Evolutionary conservation across 2,888 invertebrate species (phyloP).

Genomic region (Eupeodes latifasciatus): DNA sequence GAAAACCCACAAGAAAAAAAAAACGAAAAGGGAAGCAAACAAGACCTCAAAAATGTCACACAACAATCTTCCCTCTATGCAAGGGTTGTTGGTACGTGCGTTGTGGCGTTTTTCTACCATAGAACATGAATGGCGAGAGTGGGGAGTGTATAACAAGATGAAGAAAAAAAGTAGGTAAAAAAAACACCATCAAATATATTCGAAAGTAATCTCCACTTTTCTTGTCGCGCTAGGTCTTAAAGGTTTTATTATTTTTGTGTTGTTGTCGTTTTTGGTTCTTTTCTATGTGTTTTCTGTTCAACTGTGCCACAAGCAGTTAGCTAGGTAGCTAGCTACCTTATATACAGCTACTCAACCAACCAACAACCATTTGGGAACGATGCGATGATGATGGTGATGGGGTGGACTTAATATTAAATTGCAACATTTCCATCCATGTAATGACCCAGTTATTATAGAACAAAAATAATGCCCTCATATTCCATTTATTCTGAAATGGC

Average conservation of each 20-base stretch:
- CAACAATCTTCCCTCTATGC: neutral
- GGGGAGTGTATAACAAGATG: neutral
- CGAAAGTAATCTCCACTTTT: constrained; percentile 58
- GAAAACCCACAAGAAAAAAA: neutral
- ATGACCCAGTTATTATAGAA: constrained; percentile 74
- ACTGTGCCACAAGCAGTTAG: constrained; percentile 14
- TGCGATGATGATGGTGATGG: constrained; percentile 30
- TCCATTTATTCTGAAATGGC: constrained; percentile 70
- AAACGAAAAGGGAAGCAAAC: constrained; percentile 14
- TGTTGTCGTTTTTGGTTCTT: neutral
- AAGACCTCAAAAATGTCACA: constrained; percentile 38
- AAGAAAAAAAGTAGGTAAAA: constrained; percentile 5
- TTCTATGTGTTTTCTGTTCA: neutral
- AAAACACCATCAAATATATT: constrained; percentile 36
- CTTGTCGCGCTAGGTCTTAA: constrained; percentile 47
- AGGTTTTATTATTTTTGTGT: neutral
- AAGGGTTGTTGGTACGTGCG: neutral
- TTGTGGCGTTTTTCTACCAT: neutral
- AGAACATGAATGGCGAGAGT: neutral
- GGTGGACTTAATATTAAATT: constrained; percentile 72
- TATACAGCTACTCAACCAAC: constrained; percentile 28
- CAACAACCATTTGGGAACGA: constrained; percentile 20
- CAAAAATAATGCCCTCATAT: constrained; percentile 72
- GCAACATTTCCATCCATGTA: constrained; percentile 73
- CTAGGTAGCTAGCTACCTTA: neutral